A percentile compares a stretch with the other conserved stretches of the same genome.
phyloP scores from a whole-genome alignment of 2,113 vertebrate species.

The Speoplatyrhinus poulsoni region DNA sequence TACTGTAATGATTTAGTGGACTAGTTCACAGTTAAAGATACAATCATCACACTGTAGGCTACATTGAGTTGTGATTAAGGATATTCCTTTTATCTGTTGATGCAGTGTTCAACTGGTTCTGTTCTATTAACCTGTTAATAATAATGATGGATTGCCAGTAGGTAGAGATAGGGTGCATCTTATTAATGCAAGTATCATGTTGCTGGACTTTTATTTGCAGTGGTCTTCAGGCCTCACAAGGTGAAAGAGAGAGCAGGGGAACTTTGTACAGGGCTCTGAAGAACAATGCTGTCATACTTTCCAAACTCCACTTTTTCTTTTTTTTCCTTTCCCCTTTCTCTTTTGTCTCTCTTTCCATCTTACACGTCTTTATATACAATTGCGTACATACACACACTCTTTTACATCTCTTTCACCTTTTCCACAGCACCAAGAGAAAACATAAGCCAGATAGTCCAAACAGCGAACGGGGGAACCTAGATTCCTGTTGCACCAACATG shows the following conservation, averaged over 20 bases:
- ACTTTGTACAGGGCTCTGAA: constrained; percentile 10
- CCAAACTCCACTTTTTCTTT: background rate
- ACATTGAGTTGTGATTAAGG: background rate
- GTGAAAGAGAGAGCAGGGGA: constrained; percentile 1
- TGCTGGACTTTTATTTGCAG: background rate
- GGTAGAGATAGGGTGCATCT: background rate
- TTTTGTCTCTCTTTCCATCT: background rate
- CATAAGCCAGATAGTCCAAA: constrained; percentile 48
- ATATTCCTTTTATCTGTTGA: background rate
- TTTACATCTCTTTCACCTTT: constrained; percentile 45
- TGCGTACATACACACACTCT: constrained; percentile 6
- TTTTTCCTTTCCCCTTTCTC: background rate
- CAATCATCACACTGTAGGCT: background rate
- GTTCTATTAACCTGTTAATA: background rate
- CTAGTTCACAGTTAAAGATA: background rate
- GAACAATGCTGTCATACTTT: constrained; percentile 7
- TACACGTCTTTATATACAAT: background rate
- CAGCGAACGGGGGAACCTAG: constrained; percentile 46
- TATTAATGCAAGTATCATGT: constrained; percentile 7
- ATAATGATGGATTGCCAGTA: background rate
- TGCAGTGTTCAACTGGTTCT: background rate
- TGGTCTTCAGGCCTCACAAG: background rate
- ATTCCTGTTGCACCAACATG: constrained; percentile 57
- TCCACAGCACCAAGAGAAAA: constrained; percentile 71
- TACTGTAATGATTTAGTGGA: background rate